Percentiles rank a stretch among this genome's conserved stretches.
These are phyloP conservation scores for Halictus rubicundus DNA, from an alignment of 1,140 invertebrate genomes.

Conservation along the genomic window DNA sequence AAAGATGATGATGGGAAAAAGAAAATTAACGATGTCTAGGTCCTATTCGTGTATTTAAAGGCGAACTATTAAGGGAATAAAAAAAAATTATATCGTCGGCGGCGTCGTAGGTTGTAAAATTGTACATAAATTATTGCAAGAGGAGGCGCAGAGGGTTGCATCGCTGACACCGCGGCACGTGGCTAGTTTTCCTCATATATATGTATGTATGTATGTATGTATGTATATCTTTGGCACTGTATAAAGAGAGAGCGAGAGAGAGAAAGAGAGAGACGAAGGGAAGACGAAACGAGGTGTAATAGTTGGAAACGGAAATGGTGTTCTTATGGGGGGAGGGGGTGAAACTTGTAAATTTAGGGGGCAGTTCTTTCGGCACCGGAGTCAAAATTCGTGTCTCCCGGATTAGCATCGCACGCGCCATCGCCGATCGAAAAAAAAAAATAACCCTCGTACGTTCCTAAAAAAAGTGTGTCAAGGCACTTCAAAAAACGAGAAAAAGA, in stretches of 20 bases:
- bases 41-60: constrained; percentile 80
- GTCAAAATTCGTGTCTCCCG: constrained; percentile 58
- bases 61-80: constrained; percentile 68
- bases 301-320: neutral
- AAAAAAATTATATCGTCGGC: constrained; percentile 80
- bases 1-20: constrained; percentile 65
- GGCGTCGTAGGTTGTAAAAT: constrained; percentile 81
- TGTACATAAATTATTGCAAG: constrained; percentile 81
- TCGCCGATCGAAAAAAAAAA: constrained; percentile 31
- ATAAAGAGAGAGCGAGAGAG: constrained; percentile 22
- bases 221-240: constrained; percentile 64
- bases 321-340: neutral
- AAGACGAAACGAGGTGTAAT: neutral
- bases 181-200: constrained; percentile 62
- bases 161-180: constrained; percentile 69
- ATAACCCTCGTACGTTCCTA: constrained; percentile 60
- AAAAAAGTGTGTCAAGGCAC: constrained; percentile 53
- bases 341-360: constrained; percentile 19
- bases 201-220: constrained; percentile 52
- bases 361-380: constrained; percentile 53
- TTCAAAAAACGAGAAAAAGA: constrained; percentile 32
- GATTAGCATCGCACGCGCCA: constrained; percentile 29
- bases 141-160: constrained; percentile 77
- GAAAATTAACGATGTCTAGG: constrained; percentile 81
- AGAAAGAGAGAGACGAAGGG: neutral